phyloP scores from a whole-genome alignment of 2,797 vertebrate species.

The Melanotaenia pygmaea region DNA sequence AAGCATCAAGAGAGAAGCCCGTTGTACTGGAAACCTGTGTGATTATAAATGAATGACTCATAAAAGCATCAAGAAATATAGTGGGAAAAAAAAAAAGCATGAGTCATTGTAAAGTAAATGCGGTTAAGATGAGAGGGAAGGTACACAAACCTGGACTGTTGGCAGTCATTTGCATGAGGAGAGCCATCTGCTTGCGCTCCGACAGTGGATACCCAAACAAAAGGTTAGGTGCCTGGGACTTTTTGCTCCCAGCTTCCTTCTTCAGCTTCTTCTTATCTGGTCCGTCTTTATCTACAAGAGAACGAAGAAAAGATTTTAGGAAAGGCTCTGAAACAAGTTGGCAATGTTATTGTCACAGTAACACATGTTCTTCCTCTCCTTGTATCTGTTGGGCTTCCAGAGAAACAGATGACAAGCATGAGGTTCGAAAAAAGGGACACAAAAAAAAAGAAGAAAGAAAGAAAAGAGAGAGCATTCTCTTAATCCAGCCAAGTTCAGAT shows the following conservation, averaged over 20 bases:
- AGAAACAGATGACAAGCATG: constrained; percentile 78
- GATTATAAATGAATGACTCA: constrained; percentile 5
- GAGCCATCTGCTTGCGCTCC: constrained; percentile 99
- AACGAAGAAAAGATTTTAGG: constrained; percentile 24
- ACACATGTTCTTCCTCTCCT: constrained; percentile 58
- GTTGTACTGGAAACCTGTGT: constrained; percentile 14
- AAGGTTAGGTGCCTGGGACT: constrained; percentile 93
- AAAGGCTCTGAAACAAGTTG: background rate
- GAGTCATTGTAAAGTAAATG: constrained; percentile 47
- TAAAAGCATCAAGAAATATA: background rate
- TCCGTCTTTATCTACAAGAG: constrained; percentile 94
- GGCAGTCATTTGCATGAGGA: constrained; percentile 99
- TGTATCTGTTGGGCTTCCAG: constrained; percentile 70
- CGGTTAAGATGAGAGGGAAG: constrained; percentile 20
- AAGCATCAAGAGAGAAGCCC: background rate
- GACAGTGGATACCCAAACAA: constrained; percentile 98
- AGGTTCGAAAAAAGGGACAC: constrained; percentile 43
- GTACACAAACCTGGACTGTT: constrained; percentile 94
- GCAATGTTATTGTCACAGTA: constrained; percentile 15
- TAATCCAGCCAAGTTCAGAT: constrained; percentile 64
- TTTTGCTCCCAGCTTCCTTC: constrained; percentile 94
- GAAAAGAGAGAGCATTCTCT: constrained; percentile 61
- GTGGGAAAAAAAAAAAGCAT: background rate
- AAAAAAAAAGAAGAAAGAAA: background rate
- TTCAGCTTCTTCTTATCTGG: constrained; percentile 98